Evolutionary conservation across 64 coral and sea anemone species (phyloP), one percentile per base, ranked within the genome.

Genomic region (Montipora sp.): DNA sequence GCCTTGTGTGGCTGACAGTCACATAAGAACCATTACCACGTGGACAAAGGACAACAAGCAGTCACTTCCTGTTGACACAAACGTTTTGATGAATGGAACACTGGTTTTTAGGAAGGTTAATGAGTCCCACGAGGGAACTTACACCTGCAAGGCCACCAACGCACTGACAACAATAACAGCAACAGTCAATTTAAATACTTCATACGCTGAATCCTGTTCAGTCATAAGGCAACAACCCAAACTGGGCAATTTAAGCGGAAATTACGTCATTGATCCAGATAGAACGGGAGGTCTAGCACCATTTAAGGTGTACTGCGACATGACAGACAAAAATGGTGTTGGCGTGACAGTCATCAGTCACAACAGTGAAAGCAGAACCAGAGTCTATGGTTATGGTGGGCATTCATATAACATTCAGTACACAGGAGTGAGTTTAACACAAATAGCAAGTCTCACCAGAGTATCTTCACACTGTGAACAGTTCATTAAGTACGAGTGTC

Each of bases 401-500:
- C 27, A 27, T 27, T 27, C 27, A 27, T 27, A 27, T 77, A 20
- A 20, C 48, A 50, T 77, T 50, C 5, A 9, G 0, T 77, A 77
- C 75, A 19, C 5, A 50, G 47, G n/a, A 48, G 77, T 19, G 36
- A 79, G 47, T 48, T 18, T 79, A 14, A 13, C 27, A 16, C 77
- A 79, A 19, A 27, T 79, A 14, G 51, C 46, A 12, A 57, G n/a
- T 18, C 77, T 79, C 47, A 79, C 77, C 46, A 21, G 15, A 79
- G 51, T 79, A 12, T 79, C 77, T 50, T 50, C 47, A 48, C 77
- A 57, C 77, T 79, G 77, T 79, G 21, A 79, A 79, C 77, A 79
- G 51, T 79, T 48, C 36, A 79, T 79, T 12, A 48, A 79, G 51
- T 79, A 48, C 11, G 77, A 79, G 77, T 79, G 77, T 47, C 4